Evolutionary conservation across 2,797 vertebrate species (phyloP).

Genomic region (Tenualosa ilisha): DNA sequence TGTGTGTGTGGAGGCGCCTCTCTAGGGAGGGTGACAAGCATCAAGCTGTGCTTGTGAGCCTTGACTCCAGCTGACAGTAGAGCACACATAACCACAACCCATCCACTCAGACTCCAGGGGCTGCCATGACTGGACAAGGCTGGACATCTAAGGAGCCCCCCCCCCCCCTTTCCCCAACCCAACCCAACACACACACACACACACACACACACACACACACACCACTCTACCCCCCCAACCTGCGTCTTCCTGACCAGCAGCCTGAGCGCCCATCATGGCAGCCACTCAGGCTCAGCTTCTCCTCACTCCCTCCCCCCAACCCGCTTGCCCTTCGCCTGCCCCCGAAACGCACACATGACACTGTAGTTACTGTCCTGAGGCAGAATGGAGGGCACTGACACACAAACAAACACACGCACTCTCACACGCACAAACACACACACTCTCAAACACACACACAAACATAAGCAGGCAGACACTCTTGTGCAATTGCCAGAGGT

Average conservation of each 20-base stretch:
- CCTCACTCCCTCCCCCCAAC: neutral
- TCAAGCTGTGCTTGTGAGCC: slow-evolving; percentile 53
- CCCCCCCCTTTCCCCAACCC: no score
- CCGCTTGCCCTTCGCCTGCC: slow-evolving; percentile 51
- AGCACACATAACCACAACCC: slow-evolving; percentile 48
- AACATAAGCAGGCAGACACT: neutral
- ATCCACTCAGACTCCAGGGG: neutral
- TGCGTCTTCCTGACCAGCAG: neutral
- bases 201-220: no score
- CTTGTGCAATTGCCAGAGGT: neutral
- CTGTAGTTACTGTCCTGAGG: slow-evolving; percentile 16
- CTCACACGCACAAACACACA: slow-evolving; percentile 29
- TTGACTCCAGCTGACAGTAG: slow-evolving; percentile 65
- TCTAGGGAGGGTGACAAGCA: slow-evolving; percentile 60
- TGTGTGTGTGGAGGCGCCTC: slow-evolving; percentile 38
- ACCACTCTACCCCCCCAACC: neutral
- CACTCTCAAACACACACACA: slow-evolving; percentile 21
- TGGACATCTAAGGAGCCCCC: neutral
- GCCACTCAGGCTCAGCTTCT: neutral
- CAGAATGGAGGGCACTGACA: slow-evolving; percentile 28
- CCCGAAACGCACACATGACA: slow-evolving; percentile 34
- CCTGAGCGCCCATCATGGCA: neutral
- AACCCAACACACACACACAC: no score
- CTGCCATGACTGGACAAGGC: neutral
- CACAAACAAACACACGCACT: slow-evolving; percentile 12